Percentiles rank a stretch among this genome's conserved stretches.
Conservation (phyloP, 1,140 invertebrate genomes). For the Aphelenchoides avenae region DNA sequence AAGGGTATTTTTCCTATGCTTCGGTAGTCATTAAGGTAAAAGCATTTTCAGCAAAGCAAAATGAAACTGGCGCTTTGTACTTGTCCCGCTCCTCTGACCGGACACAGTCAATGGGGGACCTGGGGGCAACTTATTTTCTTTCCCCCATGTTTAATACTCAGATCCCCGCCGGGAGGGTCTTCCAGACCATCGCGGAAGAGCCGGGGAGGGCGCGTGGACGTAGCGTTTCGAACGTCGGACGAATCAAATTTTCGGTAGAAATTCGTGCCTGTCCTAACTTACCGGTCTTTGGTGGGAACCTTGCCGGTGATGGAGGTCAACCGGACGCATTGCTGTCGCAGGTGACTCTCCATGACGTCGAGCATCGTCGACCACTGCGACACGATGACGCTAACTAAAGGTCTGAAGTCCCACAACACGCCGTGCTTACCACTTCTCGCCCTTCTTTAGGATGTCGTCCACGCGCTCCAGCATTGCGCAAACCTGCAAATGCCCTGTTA, state of each 20-base stretch:
- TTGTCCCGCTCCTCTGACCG: too few species aligned
- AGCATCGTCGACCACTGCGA: slow-evolving; percentile 40
- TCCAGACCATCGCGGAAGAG: too few species aligned
- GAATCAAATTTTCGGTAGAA: background rate
- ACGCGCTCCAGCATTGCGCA: slow-evolving; percentile 21
- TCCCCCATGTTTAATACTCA: too few species aligned
- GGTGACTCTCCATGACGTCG: slow-evolving; percentile 32
- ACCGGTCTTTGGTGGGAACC: slow-evolving; percentile 29
- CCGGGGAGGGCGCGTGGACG: background rate
- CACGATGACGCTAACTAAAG: slow-evolving; percentile 41
- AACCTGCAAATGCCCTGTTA: too few species aligned
- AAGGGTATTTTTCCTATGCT: too few species aligned
- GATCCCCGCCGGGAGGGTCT: background rate
- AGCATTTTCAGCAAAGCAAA: too few species aligned
- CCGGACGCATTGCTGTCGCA: slow-evolving; percentile 15
- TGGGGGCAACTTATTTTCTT: too few species aligned
- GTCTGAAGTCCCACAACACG: too few species aligned
- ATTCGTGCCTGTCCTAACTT: background rate
- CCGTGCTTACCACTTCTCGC: slow-evolving; percentile 36
- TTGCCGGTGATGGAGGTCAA: slow-evolving; percentile 39
- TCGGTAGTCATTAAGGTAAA: too few species aligned
- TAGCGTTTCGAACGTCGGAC: background rate
- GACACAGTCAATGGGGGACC: background rate
- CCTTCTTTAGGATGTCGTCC: slow-evolving; percentile 14
- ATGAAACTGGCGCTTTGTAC: too few species aligned